A percentile compares a stretch with the other conserved stretches of the same genome.
Evolutionary conservation across 2,888 invertebrate genomes (phyloP).

Genomic region (Apoda limacodes): DNA sequence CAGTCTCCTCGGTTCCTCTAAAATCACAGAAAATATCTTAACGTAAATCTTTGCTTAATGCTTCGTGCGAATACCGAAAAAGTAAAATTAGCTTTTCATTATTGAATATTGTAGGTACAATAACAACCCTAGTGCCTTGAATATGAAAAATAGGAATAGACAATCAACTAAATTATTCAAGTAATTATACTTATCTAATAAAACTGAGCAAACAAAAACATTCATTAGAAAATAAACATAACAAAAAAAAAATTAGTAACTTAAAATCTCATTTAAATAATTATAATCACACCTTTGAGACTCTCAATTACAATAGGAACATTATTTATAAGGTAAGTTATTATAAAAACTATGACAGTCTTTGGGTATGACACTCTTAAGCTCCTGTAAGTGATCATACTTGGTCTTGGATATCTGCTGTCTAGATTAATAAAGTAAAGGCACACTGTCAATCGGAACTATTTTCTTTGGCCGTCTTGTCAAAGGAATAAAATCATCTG

Average conservation of each 20-base stretch:
- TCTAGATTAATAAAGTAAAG: conserved; percentile 5
- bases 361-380: conserved; percentile 10
- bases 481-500: conserved; percentile 7
- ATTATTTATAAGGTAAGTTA: conserved; percentile 1
- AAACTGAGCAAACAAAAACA: too few species aligned
- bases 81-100: too few species aligned
- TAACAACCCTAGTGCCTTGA: too few species aligned
- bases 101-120: too few species aligned
- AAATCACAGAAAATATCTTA: too few species aligned
- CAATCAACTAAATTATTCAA: too few species aligned
- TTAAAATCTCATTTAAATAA: neutral
- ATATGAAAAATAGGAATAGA: too few species aligned
- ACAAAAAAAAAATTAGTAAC: neutral
- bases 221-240: neutral
- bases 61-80: too few species aligned
- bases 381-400: conserved; percentile 10
- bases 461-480: conserved; percentile 7
- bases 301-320: neutral
- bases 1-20: too few species aligned
- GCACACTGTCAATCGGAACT: conserved; percentile 3
- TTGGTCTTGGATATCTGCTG: conserved; percentile 8
- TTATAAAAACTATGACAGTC: conserved; percentile 13
- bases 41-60: too few species aligned
- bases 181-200: too few species aligned
- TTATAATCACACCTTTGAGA: neutral